These are phyloP conservation scores for Pavo muticus DNA, from an alignment of 2,113 vertebrate genomes.

Conservation along the genomic window DNA sequence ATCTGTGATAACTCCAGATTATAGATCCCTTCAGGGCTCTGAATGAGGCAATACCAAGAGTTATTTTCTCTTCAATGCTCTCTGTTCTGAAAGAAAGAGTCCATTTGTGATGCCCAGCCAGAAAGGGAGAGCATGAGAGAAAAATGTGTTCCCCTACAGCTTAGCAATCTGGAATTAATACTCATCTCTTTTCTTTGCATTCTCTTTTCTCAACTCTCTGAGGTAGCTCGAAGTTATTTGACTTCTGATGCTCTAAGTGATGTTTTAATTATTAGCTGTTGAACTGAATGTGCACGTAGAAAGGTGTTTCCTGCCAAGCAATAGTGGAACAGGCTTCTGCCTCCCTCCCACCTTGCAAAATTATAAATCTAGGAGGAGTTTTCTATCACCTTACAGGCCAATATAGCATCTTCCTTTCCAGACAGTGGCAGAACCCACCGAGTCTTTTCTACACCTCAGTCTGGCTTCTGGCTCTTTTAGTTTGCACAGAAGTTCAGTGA, in stretches of 20 bases:
- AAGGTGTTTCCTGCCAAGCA: background rate
- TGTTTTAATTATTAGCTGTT: background rate
- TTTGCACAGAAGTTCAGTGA: background rate
- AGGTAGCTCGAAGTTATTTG: background rate
- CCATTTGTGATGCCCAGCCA: background rate
- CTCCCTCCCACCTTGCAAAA: background rate
- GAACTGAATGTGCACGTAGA: background rate
- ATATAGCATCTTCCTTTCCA: background rate
- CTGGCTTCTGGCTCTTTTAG: background rate
- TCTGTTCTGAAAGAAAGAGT: background rate
- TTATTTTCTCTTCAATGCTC: background rate
- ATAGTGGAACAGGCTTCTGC: background rate
- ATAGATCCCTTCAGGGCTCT: background rate
- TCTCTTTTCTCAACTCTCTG: background rate
- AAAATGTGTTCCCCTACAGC: background rate
- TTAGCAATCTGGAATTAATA: background rate
- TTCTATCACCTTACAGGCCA: background rate
- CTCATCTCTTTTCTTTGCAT: background rate
- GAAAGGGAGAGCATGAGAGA: background rate
- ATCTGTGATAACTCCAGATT: background rate
- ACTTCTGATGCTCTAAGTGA: background rate
- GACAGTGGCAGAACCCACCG: background rate
- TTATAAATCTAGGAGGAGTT: background rate
- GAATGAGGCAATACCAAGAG: background rate
- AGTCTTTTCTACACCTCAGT: background rate